phyloP scores from a whole-genome alignment of 2,888 invertebrate genomes.

The Leptodirus hochenwartii region DNA sequence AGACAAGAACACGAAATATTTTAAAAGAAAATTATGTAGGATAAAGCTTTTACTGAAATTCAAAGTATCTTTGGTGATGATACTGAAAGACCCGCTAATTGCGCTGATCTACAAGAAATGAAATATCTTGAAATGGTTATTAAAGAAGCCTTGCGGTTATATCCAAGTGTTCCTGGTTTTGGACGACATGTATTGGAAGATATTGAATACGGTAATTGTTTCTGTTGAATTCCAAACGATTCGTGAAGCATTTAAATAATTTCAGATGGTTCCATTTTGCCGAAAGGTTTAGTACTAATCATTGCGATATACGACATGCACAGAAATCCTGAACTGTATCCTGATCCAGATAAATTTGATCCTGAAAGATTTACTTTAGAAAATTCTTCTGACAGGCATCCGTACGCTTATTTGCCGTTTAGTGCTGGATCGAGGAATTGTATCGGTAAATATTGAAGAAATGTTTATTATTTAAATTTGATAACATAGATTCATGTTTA shows the following conservation, averaged over 20 bases:
- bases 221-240: not conserved
- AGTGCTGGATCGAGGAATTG: no score
- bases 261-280: not conserved
- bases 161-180: conserved; percentile 19
- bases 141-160: conserved; percentile 20
- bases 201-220: conserved; percentile 4
- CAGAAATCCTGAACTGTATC: conserved; percentile 8
- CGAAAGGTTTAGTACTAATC: conserved; percentile 2
- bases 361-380: conserved; percentile 9
- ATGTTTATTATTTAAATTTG: no score
- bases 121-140: conserved; percentile 21
- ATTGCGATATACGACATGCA: conserved; percentile 5
- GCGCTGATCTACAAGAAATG: conserved; percentile 19
- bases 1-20: not conserved
- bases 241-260: no score
- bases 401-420: conserved; percentile 1
- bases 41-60: conserved; percentile 22
- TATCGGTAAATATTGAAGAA: no score
- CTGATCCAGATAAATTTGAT: conserved; percentile 10
- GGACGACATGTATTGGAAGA: conserved; percentile 9
- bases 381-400: conserved; percentile 6
- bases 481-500: no score
- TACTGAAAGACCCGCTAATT: conserved; percentile 12
- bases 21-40: conserved; percentile 8
- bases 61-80: conserved; percentile 19